These are phyloP conservation scores for Eristalis arbustorum DNA, from an alignment of 2,888 invertebrate species.

Conservation along the genomic window DNA sequence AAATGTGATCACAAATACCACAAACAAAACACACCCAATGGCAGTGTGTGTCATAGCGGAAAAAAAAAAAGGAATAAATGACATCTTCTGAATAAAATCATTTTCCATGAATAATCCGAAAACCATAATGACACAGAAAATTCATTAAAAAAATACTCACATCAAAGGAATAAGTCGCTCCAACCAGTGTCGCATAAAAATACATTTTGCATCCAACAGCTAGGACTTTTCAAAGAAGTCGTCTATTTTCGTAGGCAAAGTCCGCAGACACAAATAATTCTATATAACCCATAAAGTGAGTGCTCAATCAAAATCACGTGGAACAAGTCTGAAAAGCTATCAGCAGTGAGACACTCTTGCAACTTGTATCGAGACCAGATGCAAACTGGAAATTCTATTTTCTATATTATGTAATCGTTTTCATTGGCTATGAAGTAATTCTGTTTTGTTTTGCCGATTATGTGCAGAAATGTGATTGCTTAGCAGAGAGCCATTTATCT, in stretches of 20 bases:
- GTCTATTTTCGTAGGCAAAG: background rate
- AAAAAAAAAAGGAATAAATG: background rate
- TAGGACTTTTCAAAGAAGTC: background rate
- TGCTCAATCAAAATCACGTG: background rate
- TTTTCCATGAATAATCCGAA: background rate
- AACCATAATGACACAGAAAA: background rate
- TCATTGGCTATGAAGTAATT: background rate
- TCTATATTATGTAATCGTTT: background rate
- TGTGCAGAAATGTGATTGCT: background rate
- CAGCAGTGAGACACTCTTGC: background rate
- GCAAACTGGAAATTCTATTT: background rate
- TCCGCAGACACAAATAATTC: background rate
- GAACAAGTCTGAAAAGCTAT: background rate
- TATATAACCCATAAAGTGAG: too few species aligned
- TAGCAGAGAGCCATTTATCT: too few species aligned
- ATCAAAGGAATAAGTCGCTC: background rate
- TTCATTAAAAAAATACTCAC: background rate
- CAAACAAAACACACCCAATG: background rate
- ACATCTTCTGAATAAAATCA: background rate
- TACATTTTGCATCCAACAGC: background rate
- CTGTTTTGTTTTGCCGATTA: too few species aligned
- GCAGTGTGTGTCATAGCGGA: background rate
- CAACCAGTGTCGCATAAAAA: background rate
- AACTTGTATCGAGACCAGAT: background rate
- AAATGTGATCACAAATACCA: background rate